Percentiles rank a stretch among this genome's conserved stretches.
These are phyloP conservation scores for Poecilia picta DNA, from an alignment of 2,797 vertebrate species.

Conservation along the genomic window DNA sequence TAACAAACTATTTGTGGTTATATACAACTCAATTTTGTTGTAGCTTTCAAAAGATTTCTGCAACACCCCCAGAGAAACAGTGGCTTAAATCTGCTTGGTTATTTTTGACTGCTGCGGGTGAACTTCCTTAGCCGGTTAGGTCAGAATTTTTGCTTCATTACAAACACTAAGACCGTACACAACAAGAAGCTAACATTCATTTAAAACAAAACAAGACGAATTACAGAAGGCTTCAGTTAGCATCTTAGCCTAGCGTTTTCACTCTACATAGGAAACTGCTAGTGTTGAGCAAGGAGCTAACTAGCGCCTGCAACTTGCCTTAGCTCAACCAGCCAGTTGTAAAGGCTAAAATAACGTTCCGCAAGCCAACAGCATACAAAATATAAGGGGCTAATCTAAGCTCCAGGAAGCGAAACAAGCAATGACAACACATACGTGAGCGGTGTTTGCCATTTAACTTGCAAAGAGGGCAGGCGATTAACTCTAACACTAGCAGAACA, in stretches of 20 bases:
- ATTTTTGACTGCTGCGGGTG: neutral
- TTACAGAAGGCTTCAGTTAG: constrained; percentile 49
- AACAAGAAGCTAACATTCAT: neutral
- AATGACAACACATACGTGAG: constrained; percentile 15
- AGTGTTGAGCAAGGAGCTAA: constrained; percentile 51
- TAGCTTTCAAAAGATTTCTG: neutral
- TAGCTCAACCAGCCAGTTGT: constrained; percentile 39
- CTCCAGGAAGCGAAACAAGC: neutral
- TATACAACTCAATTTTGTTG: neutral
- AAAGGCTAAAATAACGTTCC: constrained; percentile 33
- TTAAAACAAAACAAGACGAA: neutral
- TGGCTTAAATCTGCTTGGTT: constrained; percentile 10
- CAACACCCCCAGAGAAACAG: neutral
- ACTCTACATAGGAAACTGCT: constrained; percentile 45
- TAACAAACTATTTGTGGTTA: neutral
- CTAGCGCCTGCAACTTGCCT: constrained; percentile 50
- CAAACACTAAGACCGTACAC: neutral
- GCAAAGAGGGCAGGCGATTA: constrained; percentile 38
- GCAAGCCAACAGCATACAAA: neutral
- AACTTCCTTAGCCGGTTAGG: neutral
- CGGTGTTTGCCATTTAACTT: constrained; percentile 30
- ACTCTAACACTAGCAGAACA: constrained; percentile 48
- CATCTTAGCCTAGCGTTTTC: constrained; percentile 50
- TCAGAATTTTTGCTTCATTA: neutral
- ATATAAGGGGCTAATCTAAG: constrained; percentile 2